These are phyloP conservation scores for Nycteola revayana DNA, from an alignment of 2,888 invertebrate genomes.

Conservation along the genomic window DNA sequence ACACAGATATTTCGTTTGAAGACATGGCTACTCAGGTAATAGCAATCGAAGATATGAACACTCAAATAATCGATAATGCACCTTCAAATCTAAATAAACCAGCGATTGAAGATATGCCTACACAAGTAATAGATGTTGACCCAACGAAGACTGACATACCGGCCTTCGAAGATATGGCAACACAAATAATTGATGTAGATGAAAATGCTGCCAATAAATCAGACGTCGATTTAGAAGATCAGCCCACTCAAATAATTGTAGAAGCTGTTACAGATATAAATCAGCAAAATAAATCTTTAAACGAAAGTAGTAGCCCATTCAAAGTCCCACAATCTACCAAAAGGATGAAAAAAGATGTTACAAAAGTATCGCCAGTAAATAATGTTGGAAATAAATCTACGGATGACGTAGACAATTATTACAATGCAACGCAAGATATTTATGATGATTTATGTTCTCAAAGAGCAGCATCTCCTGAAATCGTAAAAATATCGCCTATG, in stretches of 20 bases:
- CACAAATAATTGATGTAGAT: slow-evolving; percentile 36
- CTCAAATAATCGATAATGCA: too few relatives aligned
- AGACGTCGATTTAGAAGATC: slow-evolving; percentile 40
- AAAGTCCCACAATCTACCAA: slow-evolving; percentile 59
- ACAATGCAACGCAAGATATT: slow-evolving; percentile 65
- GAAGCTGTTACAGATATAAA: slow-evolving; percentile 24
- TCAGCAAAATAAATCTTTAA: slow-evolving; percentile 11
- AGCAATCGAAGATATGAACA: slow-evolving; percentile 11
- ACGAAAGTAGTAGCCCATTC: slow-evolving; percentile 51
- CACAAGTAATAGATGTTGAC: slow-evolving; percentile 38
- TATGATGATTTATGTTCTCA: slow-evolving; percentile 61
- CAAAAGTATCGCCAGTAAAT: slow-evolving; percentile 39
- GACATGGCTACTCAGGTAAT: slow-evolving; percentile 38
- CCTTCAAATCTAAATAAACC: too few relatives aligned
- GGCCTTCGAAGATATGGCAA: slow-evolving; percentile 47
- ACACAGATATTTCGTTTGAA: slow-evolving; percentile 12
- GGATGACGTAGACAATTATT: slow-evolving; percentile 48
- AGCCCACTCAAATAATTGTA: slow-evolving; percentile 51
- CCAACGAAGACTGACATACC: slow-evolving; percentile 11
- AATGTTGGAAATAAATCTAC: slow-evolving; percentile 13
- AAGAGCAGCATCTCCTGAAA: slow-evolving; percentile 29
- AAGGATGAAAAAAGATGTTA: slow-evolving; percentile 40
- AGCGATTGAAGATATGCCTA: slow-evolving; percentile 43
- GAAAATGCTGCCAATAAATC: slow-evolving; percentile 8
- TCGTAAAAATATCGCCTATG: slow-evolving; percentile 1